Conservation (phyloP, 2,113 vertebrate genomes). For the Sapayoa aenigma region DNA sequence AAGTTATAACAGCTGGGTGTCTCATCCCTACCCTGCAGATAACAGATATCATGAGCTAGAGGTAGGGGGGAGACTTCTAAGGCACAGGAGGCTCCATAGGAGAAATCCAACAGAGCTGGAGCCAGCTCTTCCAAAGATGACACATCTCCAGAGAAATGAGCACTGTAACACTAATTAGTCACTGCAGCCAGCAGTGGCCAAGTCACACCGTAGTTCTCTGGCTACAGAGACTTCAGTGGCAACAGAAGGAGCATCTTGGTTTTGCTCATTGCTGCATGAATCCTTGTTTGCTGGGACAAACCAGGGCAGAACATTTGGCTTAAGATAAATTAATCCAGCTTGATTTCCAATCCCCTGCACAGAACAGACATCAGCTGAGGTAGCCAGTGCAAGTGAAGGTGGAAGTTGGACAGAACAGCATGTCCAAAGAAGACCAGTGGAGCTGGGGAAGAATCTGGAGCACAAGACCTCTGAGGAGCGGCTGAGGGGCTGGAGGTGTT, state of each 20-base stretch:
- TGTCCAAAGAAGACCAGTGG: neutral
- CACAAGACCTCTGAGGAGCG: neutral
- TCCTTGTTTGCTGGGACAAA: neutral
- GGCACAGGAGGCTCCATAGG: neutral
- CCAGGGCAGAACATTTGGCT: neutral
- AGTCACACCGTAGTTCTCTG: neutral
- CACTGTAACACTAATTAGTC: neutral
- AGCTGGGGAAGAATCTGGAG: neutral
- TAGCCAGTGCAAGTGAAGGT: neutral
- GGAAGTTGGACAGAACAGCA: neutral
- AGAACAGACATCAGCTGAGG: neutral
- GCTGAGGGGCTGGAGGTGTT: neutral
- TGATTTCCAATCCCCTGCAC: neutral
- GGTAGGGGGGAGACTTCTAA: neutral
- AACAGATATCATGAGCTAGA: neutral
- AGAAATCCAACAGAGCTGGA: neutral
- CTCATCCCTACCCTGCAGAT: neutral
- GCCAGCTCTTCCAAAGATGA: neutral
- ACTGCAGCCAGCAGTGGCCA: neutral
- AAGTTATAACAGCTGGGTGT: neutral
- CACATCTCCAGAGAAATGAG: neutral
- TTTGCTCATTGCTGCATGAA: neutral
- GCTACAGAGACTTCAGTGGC: neutral
- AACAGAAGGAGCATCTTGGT: neutral
- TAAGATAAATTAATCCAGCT: neutral